phyloP scores from a whole-genome alignment of 2,888 invertebrate genomes.

The Drosophila stalkeri region DNA sequence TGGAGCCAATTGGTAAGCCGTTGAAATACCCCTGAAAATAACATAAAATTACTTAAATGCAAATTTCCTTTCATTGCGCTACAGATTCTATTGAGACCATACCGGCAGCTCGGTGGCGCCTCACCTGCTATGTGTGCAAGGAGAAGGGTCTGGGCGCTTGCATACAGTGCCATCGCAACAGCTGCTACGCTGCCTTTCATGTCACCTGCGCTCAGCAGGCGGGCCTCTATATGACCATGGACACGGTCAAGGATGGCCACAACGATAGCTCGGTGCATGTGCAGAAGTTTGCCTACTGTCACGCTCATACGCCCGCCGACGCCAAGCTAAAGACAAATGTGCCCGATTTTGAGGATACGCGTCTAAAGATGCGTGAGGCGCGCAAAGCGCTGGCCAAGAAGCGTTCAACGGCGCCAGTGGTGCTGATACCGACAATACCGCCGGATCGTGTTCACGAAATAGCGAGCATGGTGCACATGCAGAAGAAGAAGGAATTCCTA shows the following conservation, averaged over 20 bases:
- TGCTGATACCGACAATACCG: constrained; percentile 96
- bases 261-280: constrained; percentile 92
- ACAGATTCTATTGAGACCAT: constrained; percentile 97
- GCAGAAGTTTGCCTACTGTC: constrained; percentile 98
- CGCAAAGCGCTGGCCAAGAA: constrained; percentile 95
- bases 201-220: constrained; percentile 99
- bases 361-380: constrained; percentile 94
- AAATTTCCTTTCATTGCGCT: background rate
- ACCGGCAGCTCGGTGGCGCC: constrained; percentile 96
- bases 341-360: constrained; percentile 88
- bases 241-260: constrained; percentile 90
- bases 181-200: constrained; percentile 99
- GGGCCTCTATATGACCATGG: constrained; percentile 97
- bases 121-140: constrained; percentile 99
- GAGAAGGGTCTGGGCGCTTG: constrained; percentile 97
- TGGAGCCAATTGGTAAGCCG: constrained; percentile 94
- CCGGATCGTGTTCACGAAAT: constrained; percentile 95
- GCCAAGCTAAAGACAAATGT: constrained; percentile 84
- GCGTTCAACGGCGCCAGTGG: constrained; percentile 94
- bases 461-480: constrained; percentile 90
- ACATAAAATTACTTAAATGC: background rate
- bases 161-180: constrained; percentile 98
- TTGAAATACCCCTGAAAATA: background rate
- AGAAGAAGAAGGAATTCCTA: constrained; percentile 93
- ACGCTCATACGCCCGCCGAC: constrained; percentile 91